These are phyloP conservation scores for Eumacrocentrus americanus DNA, from an alignment of 2,888 invertebrate genomes.

Conservation along the genomic window DNA sequence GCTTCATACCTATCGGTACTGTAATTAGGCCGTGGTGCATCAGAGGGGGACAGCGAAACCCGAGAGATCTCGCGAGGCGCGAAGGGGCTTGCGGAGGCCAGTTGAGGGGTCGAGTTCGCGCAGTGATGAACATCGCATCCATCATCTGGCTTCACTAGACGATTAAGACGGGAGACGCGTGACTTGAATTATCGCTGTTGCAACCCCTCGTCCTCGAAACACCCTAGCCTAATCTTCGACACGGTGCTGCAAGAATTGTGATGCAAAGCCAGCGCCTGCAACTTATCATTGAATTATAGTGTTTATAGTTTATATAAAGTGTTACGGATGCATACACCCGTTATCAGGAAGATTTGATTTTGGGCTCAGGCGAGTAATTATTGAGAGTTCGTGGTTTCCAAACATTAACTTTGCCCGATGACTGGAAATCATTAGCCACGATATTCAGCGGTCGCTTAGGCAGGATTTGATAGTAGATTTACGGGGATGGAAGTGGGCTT, in stretches of 20 bases:
- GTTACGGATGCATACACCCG: too few species aligned
- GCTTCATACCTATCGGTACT: constrained; percentile 35
- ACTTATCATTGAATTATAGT: too few species aligned
- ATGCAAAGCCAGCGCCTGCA: too few species aligned
- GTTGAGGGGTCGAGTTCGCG: constrained; percentile 22
- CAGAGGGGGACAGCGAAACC: constrained; percentile 10
- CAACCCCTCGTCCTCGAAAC: too few species aligned
- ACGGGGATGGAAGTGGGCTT: constrained; percentile 28
- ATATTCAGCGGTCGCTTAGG: constrained; percentile 38
- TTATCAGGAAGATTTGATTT: too few species aligned
- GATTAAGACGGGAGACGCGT: constrained; percentile 48
- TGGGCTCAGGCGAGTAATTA: too few species aligned
- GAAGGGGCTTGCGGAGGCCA: not conserved
- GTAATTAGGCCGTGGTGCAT: constrained; percentile 46
- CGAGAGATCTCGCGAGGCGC: constrained; percentile 9
- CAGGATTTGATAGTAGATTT: constrained; percentile 47
- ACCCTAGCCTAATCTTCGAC: not conserved
- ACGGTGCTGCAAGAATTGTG: not conserved
- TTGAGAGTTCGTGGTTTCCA: too few species aligned
- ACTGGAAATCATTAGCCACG: constrained; percentile 18
- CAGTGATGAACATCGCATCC: constrained; percentile 43
- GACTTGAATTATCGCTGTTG: constrained; percentile 38
- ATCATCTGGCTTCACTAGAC: constrained; percentile 47
- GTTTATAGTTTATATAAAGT: too few species aligned
- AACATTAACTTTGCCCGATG: not conserved